These are phyloP conservation scores for Ennomos erosarius DNA, from an alignment of 2,888 invertebrate species.

Conservation along the genomic window DNA sequence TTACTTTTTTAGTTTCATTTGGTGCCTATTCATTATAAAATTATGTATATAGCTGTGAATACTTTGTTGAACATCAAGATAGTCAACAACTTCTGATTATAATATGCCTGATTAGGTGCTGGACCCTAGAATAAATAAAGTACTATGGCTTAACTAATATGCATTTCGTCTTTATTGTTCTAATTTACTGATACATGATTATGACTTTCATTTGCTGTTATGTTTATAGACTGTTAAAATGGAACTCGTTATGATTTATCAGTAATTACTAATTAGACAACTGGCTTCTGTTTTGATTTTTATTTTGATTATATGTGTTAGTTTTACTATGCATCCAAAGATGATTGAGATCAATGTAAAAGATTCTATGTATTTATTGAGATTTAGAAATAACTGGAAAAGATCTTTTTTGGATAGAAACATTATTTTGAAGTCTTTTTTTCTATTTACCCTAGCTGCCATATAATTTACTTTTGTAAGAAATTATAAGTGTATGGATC, in stretches of 20 bases:
- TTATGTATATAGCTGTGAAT: constrained; percentile 32
- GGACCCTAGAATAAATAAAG: background rate
- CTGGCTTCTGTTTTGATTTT: constrained; percentile 9
- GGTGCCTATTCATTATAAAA: constrained; percentile 47
- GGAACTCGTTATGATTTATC: constrained; percentile 2
- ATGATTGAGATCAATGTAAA: constrained; percentile 36
- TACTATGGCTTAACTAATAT: background rate
- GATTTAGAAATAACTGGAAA: constrained; percentile 32
- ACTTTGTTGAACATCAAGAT: constrained; percentile 21
- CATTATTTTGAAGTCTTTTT: constrained; percentile 45
- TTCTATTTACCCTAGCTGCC: constrained; percentile 66
- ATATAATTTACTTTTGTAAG: constrained; percentile 57
- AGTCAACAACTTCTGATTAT: constrained; percentile 3
- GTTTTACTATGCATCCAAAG: constrained; percentile 45
- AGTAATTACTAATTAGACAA: background rate
- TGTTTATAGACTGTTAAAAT: constrained; percentile 2
- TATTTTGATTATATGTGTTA: constrained; percentile 42
- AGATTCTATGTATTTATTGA: constrained; percentile 36
- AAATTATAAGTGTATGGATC: constrained; percentile 21
- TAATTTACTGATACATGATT: constrained; percentile 23
- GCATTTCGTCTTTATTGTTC: constrained; percentile 1
- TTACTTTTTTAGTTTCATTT: constrained; percentile 47
- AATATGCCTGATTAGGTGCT: constrained; percentile 16
- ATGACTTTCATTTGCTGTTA: background rate
- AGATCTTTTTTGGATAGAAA: constrained; percentile 9